These are phyloP conservation scores for Dendrocopos noguchii DNA, from an alignment of 2,113 vertebrate species.

Conservation along the genomic window DNA sequence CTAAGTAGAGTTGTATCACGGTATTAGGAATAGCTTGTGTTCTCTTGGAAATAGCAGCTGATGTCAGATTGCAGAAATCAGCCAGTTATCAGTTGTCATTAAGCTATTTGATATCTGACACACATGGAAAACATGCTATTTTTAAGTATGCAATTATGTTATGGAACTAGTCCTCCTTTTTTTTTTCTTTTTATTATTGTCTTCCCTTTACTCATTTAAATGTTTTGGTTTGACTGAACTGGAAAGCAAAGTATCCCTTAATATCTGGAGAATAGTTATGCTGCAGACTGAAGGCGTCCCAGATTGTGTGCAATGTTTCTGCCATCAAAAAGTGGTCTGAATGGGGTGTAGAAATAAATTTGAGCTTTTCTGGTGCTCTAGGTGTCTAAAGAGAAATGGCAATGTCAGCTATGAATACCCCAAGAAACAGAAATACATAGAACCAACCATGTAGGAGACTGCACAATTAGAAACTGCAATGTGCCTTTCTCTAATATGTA, in stretches of 20 bases:
- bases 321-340: background rate
- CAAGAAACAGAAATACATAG: background rate
- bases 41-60: slow-evolving; percentile 73
- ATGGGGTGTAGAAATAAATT: background rate
- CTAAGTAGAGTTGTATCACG: slow-evolving; percentile 27
- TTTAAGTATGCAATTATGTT: slow-evolving; percentile 32
- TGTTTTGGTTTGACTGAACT: background rate
- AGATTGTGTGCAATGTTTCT: background rate
- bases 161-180: background rate
- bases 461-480: background rate
- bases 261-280: background rate
- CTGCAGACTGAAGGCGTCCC: background rate
- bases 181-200: background rate
- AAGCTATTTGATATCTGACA: slow-evolving; percentile 59
- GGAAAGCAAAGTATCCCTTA: background rate
- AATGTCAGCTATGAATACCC: background rate
- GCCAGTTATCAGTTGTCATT: slow-evolving; percentile 68
- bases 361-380: background rate
- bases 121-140: slow-evolving; percentile 37
- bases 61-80: slow-evolving; percentile 75
- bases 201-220: background rate
- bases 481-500: background rate
- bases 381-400: background rate
- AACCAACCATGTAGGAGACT: background rate
- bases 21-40: slow-evolving; percentile 64